A percentile compares a stretch with the other conserved stretches of the same genome.
Evolutionary conservation across 2,113 vertebrate species (phyloP).

Genomic region (Eublepharis macularius): DNA sequence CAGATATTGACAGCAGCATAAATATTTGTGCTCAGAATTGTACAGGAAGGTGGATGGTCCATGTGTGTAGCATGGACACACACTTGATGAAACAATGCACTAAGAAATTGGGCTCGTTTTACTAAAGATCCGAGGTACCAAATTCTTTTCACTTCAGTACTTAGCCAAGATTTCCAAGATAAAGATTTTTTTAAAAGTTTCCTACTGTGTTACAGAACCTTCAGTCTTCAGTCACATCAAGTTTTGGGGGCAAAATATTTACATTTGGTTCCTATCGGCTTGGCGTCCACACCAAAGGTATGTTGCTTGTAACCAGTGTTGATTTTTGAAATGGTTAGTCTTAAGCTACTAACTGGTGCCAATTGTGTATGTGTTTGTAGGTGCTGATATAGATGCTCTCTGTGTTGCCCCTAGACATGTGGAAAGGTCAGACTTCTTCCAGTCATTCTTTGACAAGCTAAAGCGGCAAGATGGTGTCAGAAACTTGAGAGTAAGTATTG

Average conservation of each 20-base stretch:
- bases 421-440: constrained; percentile 94
- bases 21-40: neutral
- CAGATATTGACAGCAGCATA: neutral
- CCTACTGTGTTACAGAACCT: constrained; percentile 79
- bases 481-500: constrained; percentile 86
- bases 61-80: neutral
- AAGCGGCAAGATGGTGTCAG: constrained; percentile 91
- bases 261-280: constrained; percentile 97
- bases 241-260: constrained; percentile 93
- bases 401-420: constrained; percentile 96
- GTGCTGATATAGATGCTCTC: constrained; percentile 95
- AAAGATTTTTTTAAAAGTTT: neutral
- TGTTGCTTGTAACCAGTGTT: neutral
- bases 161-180: neutral
- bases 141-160: neutral
- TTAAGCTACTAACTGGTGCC: neutral
- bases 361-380: constrained; percentile 71
- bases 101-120: neutral
- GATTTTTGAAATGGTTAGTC: neutral
- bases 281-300: constrained; percentile 99
- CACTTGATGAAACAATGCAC: neutral
- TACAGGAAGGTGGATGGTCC: neutral
- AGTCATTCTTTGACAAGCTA: constrained; percentile 95
- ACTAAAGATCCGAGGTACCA: neutral
- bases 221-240: constrained; percentile 82